phyloP scores from a whole-genome alignment of 2,888 invertebrate species.

The Yponomeuta malinellus region DNA sequence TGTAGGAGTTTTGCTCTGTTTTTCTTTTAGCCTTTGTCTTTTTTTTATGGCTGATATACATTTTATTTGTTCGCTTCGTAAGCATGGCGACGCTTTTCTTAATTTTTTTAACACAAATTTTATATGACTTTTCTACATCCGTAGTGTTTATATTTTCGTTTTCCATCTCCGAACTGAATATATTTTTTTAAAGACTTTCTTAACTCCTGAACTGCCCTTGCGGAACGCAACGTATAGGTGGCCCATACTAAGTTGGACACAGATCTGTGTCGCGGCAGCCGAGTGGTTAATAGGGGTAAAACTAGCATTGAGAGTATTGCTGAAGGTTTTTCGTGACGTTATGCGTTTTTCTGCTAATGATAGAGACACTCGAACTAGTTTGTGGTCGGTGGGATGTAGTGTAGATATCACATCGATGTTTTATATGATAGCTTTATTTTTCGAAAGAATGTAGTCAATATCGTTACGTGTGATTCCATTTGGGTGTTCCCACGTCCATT shows the following conservation, averaged over 20 bases:
- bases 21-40: neutral
- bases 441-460: neutral
- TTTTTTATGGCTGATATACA: neutral
- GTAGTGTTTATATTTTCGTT: neutral
- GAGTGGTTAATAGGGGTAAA: neutral
- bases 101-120: neutral
- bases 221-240: too few relatives aligned
- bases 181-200: neutral
- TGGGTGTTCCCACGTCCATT: conserved; percentile 23
- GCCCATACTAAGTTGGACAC: too few relatives aligned
- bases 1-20: neutral
- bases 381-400: conserved; percentile 6
- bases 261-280: too few relatives aligned
- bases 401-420: conserved; percentile 9
- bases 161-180: neutral
- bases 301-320: neutral
- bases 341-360: neutral
- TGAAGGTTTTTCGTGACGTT: neutral
- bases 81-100: neutral
- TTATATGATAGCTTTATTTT: neutral
- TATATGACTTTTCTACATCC: neutral
- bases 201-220: too few relatives aligned
- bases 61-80: neutral
- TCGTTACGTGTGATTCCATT: conserved; percentile 16
- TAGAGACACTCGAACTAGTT: conserved; percentile 5